phyloP scores from a whole-genome alignment of 2,797 vertebrate genomes.

The Enteromius argenteus region DNA sequence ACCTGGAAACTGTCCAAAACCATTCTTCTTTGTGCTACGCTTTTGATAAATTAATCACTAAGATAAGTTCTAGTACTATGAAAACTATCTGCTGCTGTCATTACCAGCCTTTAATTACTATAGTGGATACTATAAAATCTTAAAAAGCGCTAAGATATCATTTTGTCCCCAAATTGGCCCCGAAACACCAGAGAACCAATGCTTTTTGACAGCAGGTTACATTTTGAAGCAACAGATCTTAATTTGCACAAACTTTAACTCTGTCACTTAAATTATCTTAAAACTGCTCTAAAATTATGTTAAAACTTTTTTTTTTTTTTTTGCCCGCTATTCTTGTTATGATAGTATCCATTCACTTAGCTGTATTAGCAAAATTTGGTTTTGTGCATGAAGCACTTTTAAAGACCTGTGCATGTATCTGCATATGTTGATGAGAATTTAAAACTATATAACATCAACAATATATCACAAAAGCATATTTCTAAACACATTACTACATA shows the following conservation, averaged over 20 bases:
- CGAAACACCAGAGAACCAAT: not conserved
- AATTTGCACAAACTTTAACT: not conserved
- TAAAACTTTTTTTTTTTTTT: too few species aligned
- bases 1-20: not conserved
- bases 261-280: not conserved
- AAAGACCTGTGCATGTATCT: not conserved
- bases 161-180: not conserved
- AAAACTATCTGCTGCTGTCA: constrained; percentile 57
- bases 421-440: constrained; percentile 27
- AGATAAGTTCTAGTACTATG: constrained; percentile 49
- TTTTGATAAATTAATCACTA: constrained; percentile 66
- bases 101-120: constrained; percentile 50
- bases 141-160: constrained; percentile 1
- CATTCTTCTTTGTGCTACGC: not conserved
- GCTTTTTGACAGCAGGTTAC: not conserved
- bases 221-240: not conserved
- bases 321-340: not conserved
- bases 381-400: constrained; percentile 7
- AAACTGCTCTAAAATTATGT: not conserved
- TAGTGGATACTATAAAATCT: constrained; percentile 51
- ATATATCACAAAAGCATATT: not conserved
- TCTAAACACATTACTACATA: not conserved
- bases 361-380: not conserved
- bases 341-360: not conserved
- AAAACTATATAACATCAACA: not conserved